Evolutionary conservation across 2,888 invertebrate species (phyloP).

Genomic region (Leptopilina drosophilae): DNA sequence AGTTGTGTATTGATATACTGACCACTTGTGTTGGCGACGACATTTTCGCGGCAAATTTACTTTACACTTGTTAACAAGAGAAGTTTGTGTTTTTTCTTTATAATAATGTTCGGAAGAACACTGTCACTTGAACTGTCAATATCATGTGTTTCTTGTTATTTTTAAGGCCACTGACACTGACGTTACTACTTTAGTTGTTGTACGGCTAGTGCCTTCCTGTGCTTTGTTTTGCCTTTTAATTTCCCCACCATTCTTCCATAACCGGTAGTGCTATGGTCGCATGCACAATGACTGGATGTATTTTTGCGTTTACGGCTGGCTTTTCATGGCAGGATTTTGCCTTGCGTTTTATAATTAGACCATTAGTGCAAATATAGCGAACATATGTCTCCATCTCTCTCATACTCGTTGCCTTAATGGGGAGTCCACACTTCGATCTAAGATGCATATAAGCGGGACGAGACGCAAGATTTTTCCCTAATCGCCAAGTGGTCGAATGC

Average conservation of each 20-base stretch:
- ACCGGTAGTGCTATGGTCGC: no score
- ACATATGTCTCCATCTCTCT: no score
- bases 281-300: no score
- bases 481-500: no score
- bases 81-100: neutral
- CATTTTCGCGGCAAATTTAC: constrained; percentile 42
- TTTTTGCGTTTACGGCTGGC: no score
- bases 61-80: neutral
- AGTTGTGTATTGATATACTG: constrained; percentile 20
- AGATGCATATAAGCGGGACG: no score
- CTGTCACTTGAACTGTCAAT: neutral
- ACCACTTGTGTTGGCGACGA: constrained; percentile 55
- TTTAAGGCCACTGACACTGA: constrained; percentile 1
- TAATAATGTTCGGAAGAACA: neutral
- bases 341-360: no score
- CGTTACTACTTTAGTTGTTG: neutral
- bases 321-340: no score
- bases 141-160: neutral
- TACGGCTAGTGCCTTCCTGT: neutral
- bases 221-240: constrained; percentile 1
- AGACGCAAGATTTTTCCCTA: no score
- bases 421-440: no score
- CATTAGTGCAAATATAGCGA: no score
- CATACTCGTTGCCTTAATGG: no score
- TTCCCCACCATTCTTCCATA: constrained; percentile 8